Conservation (phyloP, 2,888 invertebrate species). For the Tenthredo notha region DNA sequence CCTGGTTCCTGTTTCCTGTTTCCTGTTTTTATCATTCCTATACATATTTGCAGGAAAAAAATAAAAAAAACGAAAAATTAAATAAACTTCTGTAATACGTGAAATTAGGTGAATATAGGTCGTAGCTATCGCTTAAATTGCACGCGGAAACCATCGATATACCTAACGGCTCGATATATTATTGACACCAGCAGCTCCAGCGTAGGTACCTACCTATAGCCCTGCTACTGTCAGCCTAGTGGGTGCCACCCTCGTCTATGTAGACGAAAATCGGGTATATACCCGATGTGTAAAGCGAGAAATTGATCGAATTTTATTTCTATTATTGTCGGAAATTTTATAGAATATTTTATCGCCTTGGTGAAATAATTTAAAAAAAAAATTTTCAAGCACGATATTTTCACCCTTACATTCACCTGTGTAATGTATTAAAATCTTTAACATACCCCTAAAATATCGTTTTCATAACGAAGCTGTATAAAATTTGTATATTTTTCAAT, state of each 20-base stretch:
- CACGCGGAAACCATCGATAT: slow-evolving; percentile 48
- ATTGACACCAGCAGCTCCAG: slow-evolving; percentile 73
- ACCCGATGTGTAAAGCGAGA: background rate
- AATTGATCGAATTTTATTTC: slow-evolving; percentile 33
- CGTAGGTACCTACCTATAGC: slow-evolving; percentile 62
- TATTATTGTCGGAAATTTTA: background rate
- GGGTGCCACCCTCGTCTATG: background rate
- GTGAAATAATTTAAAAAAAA: background rate
- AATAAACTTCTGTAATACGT: background rate
- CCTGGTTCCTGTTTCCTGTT: too few species aligned
- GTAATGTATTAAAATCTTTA: background rate
- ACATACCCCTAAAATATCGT: background rate
- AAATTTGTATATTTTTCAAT: background rate
- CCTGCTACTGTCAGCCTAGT: slow-evolving; percentile 66
- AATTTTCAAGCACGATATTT: background rate
- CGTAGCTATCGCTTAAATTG: slow-evolving; percentile 14
- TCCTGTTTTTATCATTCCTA: too few species aligned
- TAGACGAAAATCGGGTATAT: background rate
- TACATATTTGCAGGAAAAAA: background rate
- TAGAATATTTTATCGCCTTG: background rate
- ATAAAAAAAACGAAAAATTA: background rate
- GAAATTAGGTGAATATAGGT: slow-evolving; percentile 30
- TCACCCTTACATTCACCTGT: background rate
- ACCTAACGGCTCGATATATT: slow-evolving; percentile 69
- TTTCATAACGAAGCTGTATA: background rate